These are phyloP conservation scores for Zoanthus gigantus DNA, from an alignment of 92 coral and sea anemone genomes.

Conservation along the genomic window DNA sequence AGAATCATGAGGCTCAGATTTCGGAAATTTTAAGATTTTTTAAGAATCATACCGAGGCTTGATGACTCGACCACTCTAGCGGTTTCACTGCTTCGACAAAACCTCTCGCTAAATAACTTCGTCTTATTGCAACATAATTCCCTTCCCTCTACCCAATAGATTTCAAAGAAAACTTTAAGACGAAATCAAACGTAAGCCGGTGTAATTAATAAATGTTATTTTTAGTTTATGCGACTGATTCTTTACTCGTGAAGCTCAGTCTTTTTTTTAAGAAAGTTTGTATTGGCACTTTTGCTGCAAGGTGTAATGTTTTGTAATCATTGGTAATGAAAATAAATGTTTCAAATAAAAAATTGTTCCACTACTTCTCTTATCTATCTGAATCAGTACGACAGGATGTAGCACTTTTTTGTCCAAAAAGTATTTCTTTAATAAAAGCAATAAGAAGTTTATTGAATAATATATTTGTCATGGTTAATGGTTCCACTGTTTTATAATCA, in stretches of 20 bases:
- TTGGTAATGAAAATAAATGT: no score
- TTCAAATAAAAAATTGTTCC: not conserved
- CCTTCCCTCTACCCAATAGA: constrained; percentile 18
- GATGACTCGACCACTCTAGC: no score
- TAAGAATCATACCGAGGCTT: no score
- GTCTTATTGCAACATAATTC: constrained; percentile 26
- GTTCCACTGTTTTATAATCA: constrained; percentile 15
- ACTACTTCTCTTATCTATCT: not conserved
- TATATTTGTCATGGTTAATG: constrained; percentile 17
- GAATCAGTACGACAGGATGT: not conserved
- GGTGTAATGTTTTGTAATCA: no score
- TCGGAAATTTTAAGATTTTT: no score
- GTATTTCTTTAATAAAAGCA: not conserved
- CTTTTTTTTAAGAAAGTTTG: not conserved
- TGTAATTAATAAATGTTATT: constrained; percentile 23
- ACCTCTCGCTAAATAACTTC: constrained; percentile 14
- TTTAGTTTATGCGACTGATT: constrained; percentile 24
- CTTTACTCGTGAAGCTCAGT: not conserved
- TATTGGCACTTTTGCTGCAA: no score
- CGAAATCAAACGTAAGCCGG: not conserved
- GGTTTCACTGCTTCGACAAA: no score
- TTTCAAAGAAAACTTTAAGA: constrained; percentile 38
- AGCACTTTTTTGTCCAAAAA: not conserved
- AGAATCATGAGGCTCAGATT: no score
- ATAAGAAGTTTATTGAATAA: not conserved